Evolutionary conservation across 2,797 vertebrate species (phyloP), one percentile per base, ranked within the genome.

Genomic region (Poecile montanus): DNA sequence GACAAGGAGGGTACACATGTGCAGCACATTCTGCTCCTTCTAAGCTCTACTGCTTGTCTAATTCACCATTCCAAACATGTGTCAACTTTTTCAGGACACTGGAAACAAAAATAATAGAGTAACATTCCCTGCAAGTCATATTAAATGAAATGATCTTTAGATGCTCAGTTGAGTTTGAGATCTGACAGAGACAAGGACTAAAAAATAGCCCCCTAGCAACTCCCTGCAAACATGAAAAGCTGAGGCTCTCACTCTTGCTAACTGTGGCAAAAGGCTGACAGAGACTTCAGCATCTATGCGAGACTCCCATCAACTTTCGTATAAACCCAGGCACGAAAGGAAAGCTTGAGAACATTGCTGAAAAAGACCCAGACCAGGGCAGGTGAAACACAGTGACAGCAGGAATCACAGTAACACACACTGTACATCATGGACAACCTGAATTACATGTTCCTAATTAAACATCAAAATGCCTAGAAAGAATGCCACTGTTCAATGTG

Each of bases 381-480:
- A 5, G 12, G 30, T 26, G 42, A 56, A 40, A 70, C 40, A 54
- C 16, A 62, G 17, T 21, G 42, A 40, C 20, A 48, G 16, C 2
- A 2, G 47, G 40, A 61, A 77, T 40, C 48, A 10, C 44, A 81
- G 58, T 3, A 15, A 79, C 53, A 81, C 62, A 78, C 25, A 26
- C 7, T 38, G 47, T 1, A 0, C 26, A 60, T 11, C 62, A 78
- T 0, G 0, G 25, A 36, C 38, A 72, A 83, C 6, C 30, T n/a
- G 29, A 53, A 87, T 66, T n/a, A 66, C 14, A 47, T 4, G 7
- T 20, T 65, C 38, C 44, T 40, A 79, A 70, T 30, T 36, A 62
- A 91, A 85, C 11, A 54, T 14, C 22, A 32, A 66, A 93, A 87
- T 30, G 5, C 30, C 42, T 26, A 85, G 17, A 82, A 91, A 78